These are phyloP conservation scores for Clarias platycephalus DNA, from an alignment of 2,797 vertebrate genomes.

Conservation along the genomic window DNA sequence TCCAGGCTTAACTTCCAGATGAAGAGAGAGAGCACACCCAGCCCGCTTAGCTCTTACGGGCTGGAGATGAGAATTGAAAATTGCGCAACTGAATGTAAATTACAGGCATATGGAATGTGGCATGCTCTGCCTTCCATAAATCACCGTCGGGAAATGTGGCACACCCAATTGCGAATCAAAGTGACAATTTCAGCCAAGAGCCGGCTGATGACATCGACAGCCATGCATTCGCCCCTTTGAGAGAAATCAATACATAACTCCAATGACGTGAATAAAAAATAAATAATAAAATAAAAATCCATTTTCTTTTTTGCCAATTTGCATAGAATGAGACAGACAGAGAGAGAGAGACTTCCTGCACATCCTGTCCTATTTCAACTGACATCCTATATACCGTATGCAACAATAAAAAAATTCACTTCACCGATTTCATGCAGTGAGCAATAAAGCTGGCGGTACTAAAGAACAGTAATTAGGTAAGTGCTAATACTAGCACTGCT, in stretches of 20 bases:
- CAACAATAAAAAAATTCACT: slow-evolving; percentile 52
- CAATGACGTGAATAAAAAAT: slow-evolving; percentile 55
- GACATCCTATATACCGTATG: slow-evolving; percentile 48
- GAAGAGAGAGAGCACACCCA: slow-evolving; percentile 24
- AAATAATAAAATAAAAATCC: slow-evolving; percentile 35
- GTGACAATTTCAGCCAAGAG: slow-evolving; percentile 38
- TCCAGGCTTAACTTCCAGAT: slow-evolving; percentile 28
- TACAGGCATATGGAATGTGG: slow-evolving; percentile 36
- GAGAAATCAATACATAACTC: slow-evolving; percentile 52
- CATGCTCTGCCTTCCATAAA: slow-evolving; percentile 15
- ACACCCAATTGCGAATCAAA: slow-evolving; percentile 36
- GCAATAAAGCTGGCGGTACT: slow-evolving; percentile 31
- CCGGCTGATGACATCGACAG: slow-evolving; percentile 21
- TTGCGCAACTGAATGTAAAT: slow-evolving; percentile 45
- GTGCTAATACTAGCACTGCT: neutral
- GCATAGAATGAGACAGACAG: slow-evolving; percentile 41
- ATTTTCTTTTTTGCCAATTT: slow-evolving; percentile 46
- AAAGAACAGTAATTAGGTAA: slow-evolving; percentile 13
- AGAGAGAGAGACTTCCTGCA: slow-evolving; percentile 46
- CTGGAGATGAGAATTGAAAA: slow-evolving; percentile 43
- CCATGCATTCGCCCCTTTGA: slow-evolving; percentile 7
- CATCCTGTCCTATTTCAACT: slow-evolving; percentile 60
- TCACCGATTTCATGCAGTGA: slow-evolving; percentile 37
- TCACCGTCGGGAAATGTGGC: slow-evolving; percentile 13
- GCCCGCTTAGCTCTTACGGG: slow-evolving; percentile 14